Conservation (phyloP, 2,113 vertebrate species). For the Chaetodon trifascialis region DNA sequence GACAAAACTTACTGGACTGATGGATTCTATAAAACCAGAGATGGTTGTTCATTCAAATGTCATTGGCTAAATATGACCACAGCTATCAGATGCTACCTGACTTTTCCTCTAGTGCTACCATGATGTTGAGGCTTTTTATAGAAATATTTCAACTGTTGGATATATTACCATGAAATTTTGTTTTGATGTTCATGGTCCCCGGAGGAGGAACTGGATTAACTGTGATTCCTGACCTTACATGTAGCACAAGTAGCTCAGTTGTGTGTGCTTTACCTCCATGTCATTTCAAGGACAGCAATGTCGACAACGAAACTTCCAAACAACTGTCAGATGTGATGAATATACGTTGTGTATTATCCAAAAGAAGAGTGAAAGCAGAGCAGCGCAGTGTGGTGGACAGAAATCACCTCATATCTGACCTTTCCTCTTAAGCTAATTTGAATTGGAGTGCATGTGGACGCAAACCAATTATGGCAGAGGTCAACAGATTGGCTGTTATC, state of each 20-base stretch:
- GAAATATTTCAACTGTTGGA: not conserved
- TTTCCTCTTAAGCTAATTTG: constrained; percentile 40
- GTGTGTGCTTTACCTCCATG: not conserved
- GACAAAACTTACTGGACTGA: not conserved
- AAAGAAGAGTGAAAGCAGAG: not conserved
- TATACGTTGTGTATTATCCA: not conserved
- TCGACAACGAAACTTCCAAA: not conserved
- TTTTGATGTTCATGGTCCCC: not conserved
- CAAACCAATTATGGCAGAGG: constrained; percentile 62
- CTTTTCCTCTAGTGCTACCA: not conserved
- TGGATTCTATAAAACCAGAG: not conserved
- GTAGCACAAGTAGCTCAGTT: not conserved
- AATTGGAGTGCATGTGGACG: constrained; percentile 24
- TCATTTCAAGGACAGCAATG: constrained; percentile 23
- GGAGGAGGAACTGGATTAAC: not conserved
- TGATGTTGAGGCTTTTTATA: no score
- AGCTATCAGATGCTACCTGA: no score
- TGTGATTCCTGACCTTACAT: not conserved
- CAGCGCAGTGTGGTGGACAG: constrained; percentile 1
- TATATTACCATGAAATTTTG: not conserved
- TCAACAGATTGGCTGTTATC: constrained; percentile 43
- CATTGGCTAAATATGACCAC: no score
- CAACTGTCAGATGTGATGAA: not conserved
- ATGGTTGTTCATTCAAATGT: no score
- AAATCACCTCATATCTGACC: not conserved